Conservation (phyloP, 2,888 invertebrate species). For the Thereva nobilitata region DNA sequence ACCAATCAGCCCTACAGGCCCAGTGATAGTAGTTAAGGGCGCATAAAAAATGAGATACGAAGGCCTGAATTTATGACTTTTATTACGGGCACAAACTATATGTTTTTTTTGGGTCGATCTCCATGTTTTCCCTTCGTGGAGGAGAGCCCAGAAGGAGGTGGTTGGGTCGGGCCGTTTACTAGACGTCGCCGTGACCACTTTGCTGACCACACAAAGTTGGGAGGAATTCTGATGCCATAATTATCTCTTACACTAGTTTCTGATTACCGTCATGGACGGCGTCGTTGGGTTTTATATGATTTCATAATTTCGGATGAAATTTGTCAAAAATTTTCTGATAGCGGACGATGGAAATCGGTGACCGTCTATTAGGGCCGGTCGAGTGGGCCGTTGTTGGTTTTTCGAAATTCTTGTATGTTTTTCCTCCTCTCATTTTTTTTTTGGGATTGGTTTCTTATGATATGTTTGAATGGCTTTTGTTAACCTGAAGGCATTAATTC, state of each 20-base stretch:
- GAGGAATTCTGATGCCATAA: constrained; percentile 13
- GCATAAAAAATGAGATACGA: constrained; percentile 26
- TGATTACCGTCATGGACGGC: constrained; percentile 12
- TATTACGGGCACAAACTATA: neutral
- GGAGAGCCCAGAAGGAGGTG: neutral
- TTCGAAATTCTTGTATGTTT: too few relatives aligned
- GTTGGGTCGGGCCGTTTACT: neutral
- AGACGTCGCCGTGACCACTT: neutral
- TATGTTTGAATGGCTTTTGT: constrained; percentile 1
- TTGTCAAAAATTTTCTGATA: constrained; percentile 20
- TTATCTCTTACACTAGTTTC: constrained; percentile 27
- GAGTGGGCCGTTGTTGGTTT: neutral
- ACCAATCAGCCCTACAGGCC: neutral
- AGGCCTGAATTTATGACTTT: constrained; percentile 25
- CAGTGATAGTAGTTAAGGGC: constrained; percentile 6
- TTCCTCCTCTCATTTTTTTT: too few relatives aligned
- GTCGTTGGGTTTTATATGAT: neutral
- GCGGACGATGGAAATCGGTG: neutral
- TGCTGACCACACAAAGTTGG: constrained; percentile 28
- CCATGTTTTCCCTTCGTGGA: neutral
- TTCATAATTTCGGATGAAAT: constrained; percentile 21
- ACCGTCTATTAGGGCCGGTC: neutral
- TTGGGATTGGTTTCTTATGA: neutral
- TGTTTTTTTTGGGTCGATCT: too few relatives aligned
- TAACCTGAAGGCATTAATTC: neutral